Evolutionary conservation across 2,888 invertebrate genomes (phyloP).

Genomic region (Microctonus brassicae): DNA sequence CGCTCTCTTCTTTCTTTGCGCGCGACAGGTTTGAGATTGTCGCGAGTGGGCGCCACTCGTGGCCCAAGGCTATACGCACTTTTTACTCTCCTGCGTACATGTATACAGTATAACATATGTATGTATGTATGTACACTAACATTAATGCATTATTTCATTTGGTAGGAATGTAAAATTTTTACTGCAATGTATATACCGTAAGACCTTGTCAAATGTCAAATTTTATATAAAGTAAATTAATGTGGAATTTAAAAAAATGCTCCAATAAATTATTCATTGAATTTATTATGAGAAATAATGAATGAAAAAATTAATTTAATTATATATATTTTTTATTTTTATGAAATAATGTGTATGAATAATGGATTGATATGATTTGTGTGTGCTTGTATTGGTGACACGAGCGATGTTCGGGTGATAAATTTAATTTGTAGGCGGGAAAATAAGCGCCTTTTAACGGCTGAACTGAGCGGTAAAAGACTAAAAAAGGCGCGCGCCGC

Average conservation of each 20-base stretch:
- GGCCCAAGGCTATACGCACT: constrained; percentile 52
- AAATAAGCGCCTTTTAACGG: constrained; percentile 35
- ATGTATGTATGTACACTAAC: background rate
- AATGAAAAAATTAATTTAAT: background rate
- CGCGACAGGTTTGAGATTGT: constrained; percentile 51
- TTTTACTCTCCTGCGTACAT: constrained; percentile 49
- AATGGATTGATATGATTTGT: background rate
- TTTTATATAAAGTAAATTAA: background rate
- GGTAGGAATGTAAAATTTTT: background rate
- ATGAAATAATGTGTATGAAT: too few relatives aligned
- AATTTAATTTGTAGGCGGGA: constrained; percentile 41
- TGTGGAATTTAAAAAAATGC: background rate
- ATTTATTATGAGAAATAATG: background rate
- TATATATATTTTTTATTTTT: too few relatives aligned
- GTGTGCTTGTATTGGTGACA: background rate
- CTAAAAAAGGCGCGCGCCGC: constrained; percentile 48
- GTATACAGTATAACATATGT: too few relatives aligned
- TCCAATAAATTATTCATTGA: too few relatives aligned
- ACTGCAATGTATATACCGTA: background rate
- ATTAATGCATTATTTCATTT: constrained; percentile 7
- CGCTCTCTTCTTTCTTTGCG: constrained; percentile 30
- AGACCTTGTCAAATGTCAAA: background rate
- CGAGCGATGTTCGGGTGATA: background rate
- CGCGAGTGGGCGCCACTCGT: constrained; percentile 64
- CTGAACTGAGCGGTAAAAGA: constrained; percentile 32